phyloP scores from a whole-genome alignment of 30 jellyfish, hydroid and myxozoan species.

The Turritopsis rubra region DNA sequence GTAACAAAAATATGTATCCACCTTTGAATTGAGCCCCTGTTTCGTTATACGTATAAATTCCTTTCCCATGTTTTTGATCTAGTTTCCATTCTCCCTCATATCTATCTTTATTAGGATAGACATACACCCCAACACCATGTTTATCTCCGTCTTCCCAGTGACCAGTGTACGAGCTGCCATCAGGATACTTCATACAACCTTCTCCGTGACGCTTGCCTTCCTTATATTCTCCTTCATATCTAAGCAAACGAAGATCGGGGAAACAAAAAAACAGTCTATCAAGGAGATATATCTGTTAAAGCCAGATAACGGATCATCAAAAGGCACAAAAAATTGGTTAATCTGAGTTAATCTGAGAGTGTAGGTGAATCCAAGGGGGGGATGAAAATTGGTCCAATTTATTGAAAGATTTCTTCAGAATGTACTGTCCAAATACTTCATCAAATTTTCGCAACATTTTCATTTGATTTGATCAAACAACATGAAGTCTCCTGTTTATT shows the following conservation, averaged over 20 bases:
- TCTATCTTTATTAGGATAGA: conserved; percentile 15
- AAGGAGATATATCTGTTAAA: too few relatives aligned
- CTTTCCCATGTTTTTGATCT: conserved; percentile 22
- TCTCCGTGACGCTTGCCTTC: conserved; percentile 21
- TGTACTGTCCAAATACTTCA: too few relatives aligned
- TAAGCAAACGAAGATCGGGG: not conserved
- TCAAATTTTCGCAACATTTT: too few relatives aligned
- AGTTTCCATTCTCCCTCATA: conserved; percentile 31
- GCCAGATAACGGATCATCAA: too few relatives aligned
- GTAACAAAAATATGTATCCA: not conserved
- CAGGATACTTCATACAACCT: conserved; percentile 14
- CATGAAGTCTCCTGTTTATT: too few relatives aligned
- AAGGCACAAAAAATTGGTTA: too few relatives aligned
- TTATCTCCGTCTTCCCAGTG: conserved; percentile 25
- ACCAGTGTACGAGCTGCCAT: conserved; percentile 21
- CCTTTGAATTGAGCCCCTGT: conserved; percentile 22
- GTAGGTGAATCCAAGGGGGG: too few relatives aligned
- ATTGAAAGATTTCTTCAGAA: too few relatives aligned
- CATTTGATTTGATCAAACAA: too few relatives aligned
- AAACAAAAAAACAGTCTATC: too few relatives aligned
- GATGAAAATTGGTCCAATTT: too few relatives aligned
- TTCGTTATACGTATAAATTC: conserved; percentile 14
- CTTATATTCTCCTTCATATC: conserved; percentile 21
- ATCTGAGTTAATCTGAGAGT: too few relatives aligned
- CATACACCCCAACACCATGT: conserved; percentile 14